A percentile compares a stretch with the other conserved stretches of the same genome.
phyloP scores from a whole-genome alignment of 2,797 vertebrate species.

The Rhinophrynus dorsalis region DNA sequence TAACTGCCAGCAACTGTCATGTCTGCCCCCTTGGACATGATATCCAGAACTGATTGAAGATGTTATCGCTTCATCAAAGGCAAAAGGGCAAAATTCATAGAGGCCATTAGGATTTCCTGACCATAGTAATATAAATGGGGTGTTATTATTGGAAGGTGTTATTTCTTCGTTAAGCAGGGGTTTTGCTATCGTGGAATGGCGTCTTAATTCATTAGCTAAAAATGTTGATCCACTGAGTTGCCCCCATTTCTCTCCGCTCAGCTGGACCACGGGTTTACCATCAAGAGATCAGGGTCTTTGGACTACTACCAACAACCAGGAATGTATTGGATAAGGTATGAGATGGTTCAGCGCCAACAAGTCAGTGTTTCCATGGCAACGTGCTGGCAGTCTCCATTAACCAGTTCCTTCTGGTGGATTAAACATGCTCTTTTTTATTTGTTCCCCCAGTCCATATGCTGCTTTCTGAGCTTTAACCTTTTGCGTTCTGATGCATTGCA shows the following conservation, averaged over 20 bases:
- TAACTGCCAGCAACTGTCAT: too few species aligned
- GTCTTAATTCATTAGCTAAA: conserved; percentile 73
- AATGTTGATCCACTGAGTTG: conserved; percentile 86
- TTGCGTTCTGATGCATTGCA: too few species aligned
- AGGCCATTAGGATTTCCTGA: too few species aligned
- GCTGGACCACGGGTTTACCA: conserved; percentile 95
- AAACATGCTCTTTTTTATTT: conserved; percentile 77
- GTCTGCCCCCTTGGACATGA: too few species aligned
- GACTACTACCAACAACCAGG: conserved; percentile 95
- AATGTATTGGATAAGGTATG: conserved; percentile 98
- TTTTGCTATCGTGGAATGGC: conserved; percentile 76
- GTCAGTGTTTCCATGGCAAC: conserved; percentile 89
- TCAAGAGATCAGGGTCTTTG: conserved; percentile 97
- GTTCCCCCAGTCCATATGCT: conserved; percentile 78
- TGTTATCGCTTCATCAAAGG: too few species aligned
- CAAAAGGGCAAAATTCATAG: too few species aligned
- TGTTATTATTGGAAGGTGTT: conserved; percentile 8
- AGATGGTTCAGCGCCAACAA: conserved; percentile 79
- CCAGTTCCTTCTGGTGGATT: conserved; percentile 76
- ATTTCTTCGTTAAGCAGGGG: too few species aligned
- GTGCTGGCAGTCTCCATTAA: conserved; percentile 94
- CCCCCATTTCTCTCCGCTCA: conserved; percentile 92
- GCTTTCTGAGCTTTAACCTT: conserved; percentile 82
- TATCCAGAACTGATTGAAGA: too few species aligned
- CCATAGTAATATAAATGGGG: too few species aligned